These are phyloP conservation scores for Cassiopea andromeda DNA, from an alignment of 30 jellyfish, hydroid and myxozoan species.

Conservation along the genomic window DNA sequence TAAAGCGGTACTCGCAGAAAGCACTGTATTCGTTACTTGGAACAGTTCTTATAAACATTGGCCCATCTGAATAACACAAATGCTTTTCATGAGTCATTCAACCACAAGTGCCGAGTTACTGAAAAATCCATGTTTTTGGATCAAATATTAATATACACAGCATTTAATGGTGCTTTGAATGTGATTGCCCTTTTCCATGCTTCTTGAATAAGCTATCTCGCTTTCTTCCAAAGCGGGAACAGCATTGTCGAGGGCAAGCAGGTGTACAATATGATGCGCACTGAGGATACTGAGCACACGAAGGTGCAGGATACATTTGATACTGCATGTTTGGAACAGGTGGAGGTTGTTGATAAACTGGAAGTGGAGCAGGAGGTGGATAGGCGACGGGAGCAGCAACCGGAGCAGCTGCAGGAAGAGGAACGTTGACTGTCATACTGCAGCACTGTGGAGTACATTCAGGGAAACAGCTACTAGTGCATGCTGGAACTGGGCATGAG, in stretches of 20 bases:
- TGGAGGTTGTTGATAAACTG: slow-evolving; percentile 82
- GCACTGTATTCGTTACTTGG: no score
- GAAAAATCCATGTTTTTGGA: neutral
- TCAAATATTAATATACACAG: neutral
- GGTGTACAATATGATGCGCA: slow-evolving; percentile 89
- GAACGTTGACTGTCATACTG: slow-evolving; percentile 71
- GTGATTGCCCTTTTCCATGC: slow-evolving; percentile 3
- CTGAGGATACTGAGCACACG: slow-evolving; percentile 79
- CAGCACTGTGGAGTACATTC: slow-evolving; percentile 96
- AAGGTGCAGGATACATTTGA: slow-evolving; percentile 53
- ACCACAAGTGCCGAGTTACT: neutral
- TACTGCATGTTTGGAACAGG: slow-evolving; percentile 66
- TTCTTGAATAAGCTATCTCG: slow-evolving; percentile 21
- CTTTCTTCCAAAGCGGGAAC: slow-evolving; percentile 58
- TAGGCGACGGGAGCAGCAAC: slow-evolving; percentile 63
- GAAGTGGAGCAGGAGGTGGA: slow-evolving; percentile 77
- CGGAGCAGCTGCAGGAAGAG: slow-evolving; percentile 84
- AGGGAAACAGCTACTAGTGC: slow-evolving; percentile 96
- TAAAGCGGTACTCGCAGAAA: no score
- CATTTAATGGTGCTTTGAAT: slow-evolving; percentile 7
- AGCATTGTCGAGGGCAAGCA: slow-evolving; percentile 84
- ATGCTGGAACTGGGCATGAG: slow-evolving; percentile 90
- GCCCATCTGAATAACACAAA: no score
- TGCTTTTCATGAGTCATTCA: neutral
- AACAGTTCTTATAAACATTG: no score